Evolutionary conservation across 35 echinoderm and acorn worm genomes (phyloP), one percentile per base, ranked within the genome.

Genomic region (Lytechinus variegatus): DNA sequence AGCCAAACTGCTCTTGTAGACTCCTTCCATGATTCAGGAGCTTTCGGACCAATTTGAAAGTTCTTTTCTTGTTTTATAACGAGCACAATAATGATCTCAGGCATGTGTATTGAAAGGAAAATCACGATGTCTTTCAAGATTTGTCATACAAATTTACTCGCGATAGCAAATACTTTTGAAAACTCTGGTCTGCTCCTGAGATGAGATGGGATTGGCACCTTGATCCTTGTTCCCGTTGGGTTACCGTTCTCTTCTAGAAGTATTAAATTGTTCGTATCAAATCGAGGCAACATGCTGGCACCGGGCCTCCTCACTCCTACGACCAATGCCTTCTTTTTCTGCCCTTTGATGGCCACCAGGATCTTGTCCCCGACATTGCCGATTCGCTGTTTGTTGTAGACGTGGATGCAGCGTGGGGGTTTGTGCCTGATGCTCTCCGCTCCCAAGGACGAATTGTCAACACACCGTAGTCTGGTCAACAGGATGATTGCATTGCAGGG

Each of bases 261-360:
- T 29, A 98, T 90, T 1, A 99, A 97, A 97, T 99, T 99, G 91
- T 99, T 99, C 55, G 96, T 98, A 91, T 99, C 98, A 96, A 99
- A 99, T 16, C 96, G 90, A 10, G 98, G 98, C 4, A 97, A 96
- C 96, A 98, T 99, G 24, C 95, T 97, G 3, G 92, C 61, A 12
- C 97, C 97, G 0, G 95, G 94, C 79, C 96, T 96, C 60, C 96
- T 97, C 51, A 97, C 96, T 3, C 98, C 98, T 6, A 99, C 98
- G 6, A 98, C 96, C 86, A 99, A 88, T 12, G 96, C 97, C 90
- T 97, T 97, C 96, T 99, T 98, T 95, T 99, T 98, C 94, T 99
- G 96, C 56, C 98, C 98, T 61, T 92, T 98, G 72, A 98, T 96
- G 55, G 98, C 97, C 9, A 98, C 95, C 11, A 98, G 94, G 44